Conservation (phyloP, 1,140 invertebrate species). For the Zaprionus tsacasi region DNA sequence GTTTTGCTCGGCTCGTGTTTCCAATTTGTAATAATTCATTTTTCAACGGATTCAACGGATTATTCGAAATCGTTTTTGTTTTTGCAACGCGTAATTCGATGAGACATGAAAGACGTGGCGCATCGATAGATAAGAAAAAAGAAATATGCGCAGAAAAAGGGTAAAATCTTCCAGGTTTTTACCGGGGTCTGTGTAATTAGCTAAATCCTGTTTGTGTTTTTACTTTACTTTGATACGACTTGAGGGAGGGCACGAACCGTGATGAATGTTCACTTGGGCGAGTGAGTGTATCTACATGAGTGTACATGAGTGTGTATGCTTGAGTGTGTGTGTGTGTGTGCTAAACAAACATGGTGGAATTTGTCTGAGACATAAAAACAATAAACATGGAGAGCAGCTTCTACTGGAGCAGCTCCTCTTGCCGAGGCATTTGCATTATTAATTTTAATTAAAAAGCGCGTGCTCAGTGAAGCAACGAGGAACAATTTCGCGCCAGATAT, state of each 20-base stretch:
- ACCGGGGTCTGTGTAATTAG: conserved; percentile 25
- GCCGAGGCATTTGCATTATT: conserved; percentile 31
- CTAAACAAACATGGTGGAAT: neutral
- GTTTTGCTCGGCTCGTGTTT: neutral
- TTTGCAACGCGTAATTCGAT: conserved; percentile 8
- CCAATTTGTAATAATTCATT: conserved; percentile 31
- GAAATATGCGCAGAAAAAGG: neutral
- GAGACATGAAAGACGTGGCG: conserved; percentile 1
- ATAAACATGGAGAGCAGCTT: conserved; percentile 13
- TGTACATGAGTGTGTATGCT: neutral
- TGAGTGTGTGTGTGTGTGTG: neutral
- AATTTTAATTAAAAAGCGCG: conserved; percentile 56
- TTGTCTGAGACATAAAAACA: conserved; percentile 11
- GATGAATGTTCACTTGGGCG: neutral
- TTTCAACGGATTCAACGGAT: conserved; percentile 5
- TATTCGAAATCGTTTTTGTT: conserved; percentile 10
- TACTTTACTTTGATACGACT: neutral
- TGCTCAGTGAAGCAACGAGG: neutral
- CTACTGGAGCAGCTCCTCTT: neutral
- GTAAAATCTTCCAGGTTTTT: neutral
- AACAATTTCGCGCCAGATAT: neutral
- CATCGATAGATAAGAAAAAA: neutral
- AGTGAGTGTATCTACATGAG: neutral
- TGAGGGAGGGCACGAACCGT: neutral
- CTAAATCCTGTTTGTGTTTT: conserved; percentile 23